phyloP scores from a whole-genome alignment of 2,797 vertebrate genomes.

The Tokudaia tokunoshimensis region DNA sequence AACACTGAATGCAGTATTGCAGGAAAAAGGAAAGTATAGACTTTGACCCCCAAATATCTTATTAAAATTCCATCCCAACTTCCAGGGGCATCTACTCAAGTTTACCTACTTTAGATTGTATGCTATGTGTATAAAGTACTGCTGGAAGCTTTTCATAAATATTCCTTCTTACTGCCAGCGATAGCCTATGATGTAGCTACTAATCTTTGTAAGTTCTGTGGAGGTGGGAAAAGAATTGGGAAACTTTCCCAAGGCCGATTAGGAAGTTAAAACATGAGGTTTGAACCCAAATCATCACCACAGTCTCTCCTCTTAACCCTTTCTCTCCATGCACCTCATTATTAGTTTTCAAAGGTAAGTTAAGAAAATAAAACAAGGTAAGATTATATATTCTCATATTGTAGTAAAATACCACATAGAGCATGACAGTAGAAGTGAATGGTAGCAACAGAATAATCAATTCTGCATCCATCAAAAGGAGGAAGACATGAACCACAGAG shows the following conservation, averaged over 20 bases:
- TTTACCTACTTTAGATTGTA: not conserved
- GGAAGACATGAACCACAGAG: not conserved
- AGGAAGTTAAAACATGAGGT: not conserved
- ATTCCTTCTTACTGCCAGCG: not conserved
- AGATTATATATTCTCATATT: not conserved
- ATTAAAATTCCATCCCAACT: conserved; percentile 4
- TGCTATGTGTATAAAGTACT: not conserved
- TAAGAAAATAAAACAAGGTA: not conserved
- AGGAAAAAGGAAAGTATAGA: not conserved
- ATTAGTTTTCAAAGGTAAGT: conserved; percentile 19
- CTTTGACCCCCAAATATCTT: not conserved
- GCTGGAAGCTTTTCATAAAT: conserved; percentile 5
- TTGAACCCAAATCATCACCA: not conserved
- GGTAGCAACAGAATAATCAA: not conserved
- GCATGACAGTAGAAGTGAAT: not conserved
- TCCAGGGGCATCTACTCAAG: not conserved
- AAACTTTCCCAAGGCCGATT: conserved; percentile 9
- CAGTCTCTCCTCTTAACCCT: not conserved
- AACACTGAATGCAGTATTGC: not conserved
- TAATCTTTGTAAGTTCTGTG: conserved; percentile 1
- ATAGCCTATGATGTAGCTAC: not conserved
- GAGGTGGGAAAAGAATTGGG: not conserved
- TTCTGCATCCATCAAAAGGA: conserved; percentile 82
- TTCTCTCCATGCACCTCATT: conserved; percentile 1
- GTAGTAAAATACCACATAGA: conserved; percentile 41